Base-by-base conservation (phyloP, 2,888 invertebrate genomes). In the Hirtodrosophila histrioides region DNA sequence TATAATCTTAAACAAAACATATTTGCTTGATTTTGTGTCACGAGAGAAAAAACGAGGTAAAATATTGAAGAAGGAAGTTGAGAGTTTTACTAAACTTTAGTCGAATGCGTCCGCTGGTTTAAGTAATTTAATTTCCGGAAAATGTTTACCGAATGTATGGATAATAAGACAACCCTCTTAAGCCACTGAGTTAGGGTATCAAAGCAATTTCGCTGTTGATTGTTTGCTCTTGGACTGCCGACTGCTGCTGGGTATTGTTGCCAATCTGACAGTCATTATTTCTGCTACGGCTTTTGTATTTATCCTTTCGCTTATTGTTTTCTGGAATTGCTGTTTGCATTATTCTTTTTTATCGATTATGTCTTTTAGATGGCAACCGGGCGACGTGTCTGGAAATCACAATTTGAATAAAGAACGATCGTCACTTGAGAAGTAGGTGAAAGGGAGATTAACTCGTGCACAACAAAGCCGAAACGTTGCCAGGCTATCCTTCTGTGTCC, bases 331-430 rank as follows among this genome's bases (percentile, higher is more conserved):
- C 66, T 75, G 66, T 69, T 67, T 57, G 54, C 54, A 51, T 79
- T 79, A 83, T 69, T 67, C 75, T 68, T 70, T 73, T 70, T 73
- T 69, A 78, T 78, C 68, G 84, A 79, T 80, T 80, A 63, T 58
- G 53, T 57, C 36, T 37, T 33, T 35, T 33, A 4, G 27, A 29
- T 48, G 55, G 23, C 31, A 10, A 29, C 11, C 12, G 10, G 11
- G 11, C 31, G 12, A 11, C 31, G 11, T 46, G 44, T 17, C 33
- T 50, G 27, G 17, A 77, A 80, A 77, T 71, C 71, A 71, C 64
- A 77, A 67, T 72, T 78, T 78, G 61, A 75, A 75, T 68, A 72
- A 77, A 75, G 75, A 72, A 78, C 68, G 72, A 78, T 71, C 67
- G 76, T 40, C 58, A 33, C 39, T 36, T 41, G 6, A 53, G 49